Evolutionary conservation across 1,140 invertebrate genomes (phyloP), one percentile per base, ranked within the genome.

Genomic region (Berghia stephanieae): DNA sequence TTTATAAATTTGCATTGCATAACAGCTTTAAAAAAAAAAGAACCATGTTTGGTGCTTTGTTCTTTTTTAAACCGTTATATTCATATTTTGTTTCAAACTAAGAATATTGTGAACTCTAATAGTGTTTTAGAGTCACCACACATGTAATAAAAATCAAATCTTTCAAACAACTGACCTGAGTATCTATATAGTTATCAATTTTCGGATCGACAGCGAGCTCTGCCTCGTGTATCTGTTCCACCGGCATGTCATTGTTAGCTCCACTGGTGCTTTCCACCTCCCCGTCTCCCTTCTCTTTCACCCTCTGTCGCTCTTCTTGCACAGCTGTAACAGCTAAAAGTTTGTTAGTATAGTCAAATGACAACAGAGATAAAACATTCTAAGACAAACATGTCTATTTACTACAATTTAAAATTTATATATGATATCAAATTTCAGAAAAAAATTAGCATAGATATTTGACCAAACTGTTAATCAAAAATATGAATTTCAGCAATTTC

Each of bases 221-320:
- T 3, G 95, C 95, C 82, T 96, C 95, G 38, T 95, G 89, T 76
- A 96, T 94, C 69, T 93, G 91, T 82, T 96, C 95, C 8, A 96
- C 91, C 0, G 94, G 93, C 94, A 95, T 94, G 84, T 95, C 94
- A 21, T 92, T 90, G 84, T 93, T 90, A 43, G 86, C 87, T 18
- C 82, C 82, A 63, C 84, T 87, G 2, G 94, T 95, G 27, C 93
- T 94, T 85, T 95, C 94, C 1, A 94, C 93, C 86, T 95, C 94
- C 78, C 93, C 93, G 71, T 94, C 93, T 44, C 94, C 93, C 80
- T 93, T 91, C 82, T 95, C 94, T 86, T 94, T 94, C 52, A 94
- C 95, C 49, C 95, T 91, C 84, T 96, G 95, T 80, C 95, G 91
- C 88, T 95, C 94, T 85, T 95, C 94, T 90, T 95, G 92, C 34